Percentiles rank a stretch among this genome's conserved stretches.
Conservation (phyloP, 2,797 vertebrate species). For the Cossypha heuglini region DNA sequence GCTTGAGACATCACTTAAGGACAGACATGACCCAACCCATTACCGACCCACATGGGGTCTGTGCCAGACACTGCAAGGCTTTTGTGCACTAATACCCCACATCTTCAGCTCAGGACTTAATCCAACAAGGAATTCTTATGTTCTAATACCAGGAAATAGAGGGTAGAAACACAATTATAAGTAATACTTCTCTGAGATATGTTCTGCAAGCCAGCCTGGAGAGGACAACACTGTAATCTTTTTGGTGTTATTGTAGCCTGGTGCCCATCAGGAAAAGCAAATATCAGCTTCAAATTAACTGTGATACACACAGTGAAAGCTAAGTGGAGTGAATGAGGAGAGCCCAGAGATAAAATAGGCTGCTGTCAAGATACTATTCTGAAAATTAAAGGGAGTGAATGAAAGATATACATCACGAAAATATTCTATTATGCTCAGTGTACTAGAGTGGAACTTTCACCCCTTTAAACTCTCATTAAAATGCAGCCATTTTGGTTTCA, state of each 20-base stretch:
- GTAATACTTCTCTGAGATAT: background rate
- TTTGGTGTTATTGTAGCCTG: background rate
- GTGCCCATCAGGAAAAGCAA: background rate
- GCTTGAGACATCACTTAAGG: background rate
- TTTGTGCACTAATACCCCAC: fast-evolving
- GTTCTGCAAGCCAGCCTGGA: background rate
- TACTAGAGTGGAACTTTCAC: constrained; percentile 45
- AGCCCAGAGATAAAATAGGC: constrained; percentile 14
- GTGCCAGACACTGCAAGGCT: background rate
- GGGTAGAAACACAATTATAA: background rate
- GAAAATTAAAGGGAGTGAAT: constrained; percentile 56
- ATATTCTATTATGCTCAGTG: constrained; percentile 34
- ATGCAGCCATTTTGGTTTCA: constrained; percentile 63
- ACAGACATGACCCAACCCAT: background rate
- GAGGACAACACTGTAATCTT: background rate
- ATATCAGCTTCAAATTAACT: constrained; percentile 15
- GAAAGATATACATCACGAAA: constrained; percentile 32
- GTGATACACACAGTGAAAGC: background rate
- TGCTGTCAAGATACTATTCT: constrained; percentile 31
- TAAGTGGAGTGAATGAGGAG: constrained; percentile 26
- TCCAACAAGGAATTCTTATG: background rate
- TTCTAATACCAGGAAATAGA: background rate
- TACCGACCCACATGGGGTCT: background rate
- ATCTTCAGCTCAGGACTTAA: background rate
- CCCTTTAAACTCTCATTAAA: constrained; percentile 65